Evolutionary conservation across 23 tunicate genomes (phyloP).

Genomic region (Trididemnum clinides): DNA sequence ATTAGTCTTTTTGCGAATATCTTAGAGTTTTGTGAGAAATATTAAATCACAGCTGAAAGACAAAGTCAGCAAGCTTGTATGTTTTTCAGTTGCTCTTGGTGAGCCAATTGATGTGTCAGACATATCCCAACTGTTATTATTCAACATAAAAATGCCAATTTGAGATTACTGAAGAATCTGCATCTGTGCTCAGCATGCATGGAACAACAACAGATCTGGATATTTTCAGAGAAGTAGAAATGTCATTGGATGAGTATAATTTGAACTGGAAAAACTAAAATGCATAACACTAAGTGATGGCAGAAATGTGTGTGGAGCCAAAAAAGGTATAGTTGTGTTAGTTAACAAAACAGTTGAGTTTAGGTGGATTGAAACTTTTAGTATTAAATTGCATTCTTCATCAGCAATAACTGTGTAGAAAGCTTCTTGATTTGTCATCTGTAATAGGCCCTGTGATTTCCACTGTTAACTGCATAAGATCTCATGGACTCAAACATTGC

Average conservation of each 20-base stretch:
- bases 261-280: background rate
- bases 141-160: background rate
- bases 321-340: background rate
- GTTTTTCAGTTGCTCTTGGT: background rate
- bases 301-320: background rate
- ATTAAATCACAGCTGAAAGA: background rate
- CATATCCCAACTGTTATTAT: background rate
- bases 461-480: background rate
- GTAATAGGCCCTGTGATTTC: background rate
- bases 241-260: background rate
- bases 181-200: constrained; percentile 1
- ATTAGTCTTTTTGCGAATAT: too few species aligned
- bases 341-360: background rate
- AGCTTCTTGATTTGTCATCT: background rate
- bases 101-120: background rate
- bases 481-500: background rate
- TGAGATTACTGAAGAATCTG: background rate
- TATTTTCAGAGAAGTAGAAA: background rate
- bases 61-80: background rate
- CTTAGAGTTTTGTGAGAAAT: too few species aligned
- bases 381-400: background rate
- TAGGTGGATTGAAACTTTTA: background rate
- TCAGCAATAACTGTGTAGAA: background rate
- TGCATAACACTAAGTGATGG: background rate
- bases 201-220: background rate